Percentiles rank a stretch among this genome's conserved stretches.
These are phyloP conservation scores for Elegia similella DNA, from an alignment of 2,888 invertebrate genomes.

Conservation along the genomic window DNA sequence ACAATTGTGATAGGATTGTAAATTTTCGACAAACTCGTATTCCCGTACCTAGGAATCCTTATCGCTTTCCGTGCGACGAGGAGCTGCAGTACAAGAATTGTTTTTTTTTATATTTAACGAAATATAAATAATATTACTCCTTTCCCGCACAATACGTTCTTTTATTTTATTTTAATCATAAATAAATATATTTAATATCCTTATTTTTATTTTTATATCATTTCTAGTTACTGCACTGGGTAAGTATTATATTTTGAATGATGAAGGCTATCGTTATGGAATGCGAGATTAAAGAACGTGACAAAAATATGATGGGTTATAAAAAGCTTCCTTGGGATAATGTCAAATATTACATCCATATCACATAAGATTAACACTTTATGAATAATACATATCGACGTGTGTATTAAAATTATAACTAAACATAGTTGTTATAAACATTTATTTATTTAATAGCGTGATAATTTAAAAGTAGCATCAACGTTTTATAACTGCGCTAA, in stretches of 20 bases:
- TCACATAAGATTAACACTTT: conserved; percentile 24
- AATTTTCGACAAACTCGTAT: too few species aligned
- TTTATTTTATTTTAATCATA: neutral
- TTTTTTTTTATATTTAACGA: too few species aligned
- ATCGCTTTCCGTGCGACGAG: too few species aligned
- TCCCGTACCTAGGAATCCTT: too few species aligned
- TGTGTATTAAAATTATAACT: neutral
- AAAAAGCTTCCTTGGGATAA: conserved; percentile 17
- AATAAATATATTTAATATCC: neutral
- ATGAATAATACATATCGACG: conserved; percentile 26
- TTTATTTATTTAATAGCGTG: conserved; percentile 1
- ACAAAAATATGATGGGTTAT: conserved; percentile 17
- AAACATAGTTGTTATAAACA: neutral
- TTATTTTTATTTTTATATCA: neutral
- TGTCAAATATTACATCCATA: conserved; percentile 27
- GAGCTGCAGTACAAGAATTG: too few species aligned
- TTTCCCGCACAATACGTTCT: neutral
- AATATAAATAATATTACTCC: neutral
- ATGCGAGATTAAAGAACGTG: conserved; percentile 12
- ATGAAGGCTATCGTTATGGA: conserved; percentile 12
- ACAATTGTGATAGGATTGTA: too few species aligned
- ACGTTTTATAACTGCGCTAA: conserved; percentile 13
- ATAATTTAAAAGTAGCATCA: conserved; percentile 3
- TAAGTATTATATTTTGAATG: conserved; percentile 25
- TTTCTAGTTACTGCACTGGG: conserved; percentile 20